phyloP scores from a whole-genome alignment of 2,113 vertebrate species.

The Syrmaticus mikado region DNA sequence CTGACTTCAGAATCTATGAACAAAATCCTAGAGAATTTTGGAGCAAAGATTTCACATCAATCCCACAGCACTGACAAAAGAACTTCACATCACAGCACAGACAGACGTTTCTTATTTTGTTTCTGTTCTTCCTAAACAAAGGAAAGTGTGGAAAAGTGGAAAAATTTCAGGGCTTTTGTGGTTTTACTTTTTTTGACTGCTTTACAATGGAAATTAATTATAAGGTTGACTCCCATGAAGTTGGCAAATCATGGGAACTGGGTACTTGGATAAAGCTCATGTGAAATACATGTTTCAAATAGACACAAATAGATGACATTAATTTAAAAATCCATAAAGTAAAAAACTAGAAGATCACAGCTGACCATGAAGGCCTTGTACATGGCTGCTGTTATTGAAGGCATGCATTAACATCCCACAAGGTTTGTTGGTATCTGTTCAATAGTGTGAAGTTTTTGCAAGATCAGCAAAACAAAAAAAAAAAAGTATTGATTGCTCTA shows the following conservation, averaged over 20 bases:
- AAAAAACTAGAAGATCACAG: not conserved
- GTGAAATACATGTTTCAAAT: slow-evolving; percentile 2
- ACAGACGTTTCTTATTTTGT: fast-evolving
- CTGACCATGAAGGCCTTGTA: not conserved
- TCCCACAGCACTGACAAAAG: not conserved
- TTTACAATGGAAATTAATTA: not conserved
- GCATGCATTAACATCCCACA: not conserved
- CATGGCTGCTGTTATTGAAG: slow-evolving; percentile 27
- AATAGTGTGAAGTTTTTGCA: slow-evolving; percentile 20
- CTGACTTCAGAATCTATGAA: not conserved
- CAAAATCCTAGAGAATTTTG: not conserved
- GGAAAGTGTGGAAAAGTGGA: not conserved
- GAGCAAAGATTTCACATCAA: not conserved
- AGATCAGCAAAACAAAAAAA: slow-evolving; percentile 40
- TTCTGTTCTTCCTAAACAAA: not conserved
- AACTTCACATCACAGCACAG: not conserved
- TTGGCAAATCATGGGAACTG: not conserved
- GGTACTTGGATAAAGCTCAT: not conserved
- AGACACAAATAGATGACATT: not conserved
- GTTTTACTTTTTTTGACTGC: not conserved
- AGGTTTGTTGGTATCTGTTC: not conserved
- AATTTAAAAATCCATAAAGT: slow-evolving; percentile 31
- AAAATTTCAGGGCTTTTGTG: not conserved
- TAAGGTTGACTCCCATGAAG: not conserved
- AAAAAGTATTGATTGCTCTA: slow-evolving; percentile 13